These are phyloP conservation scores for Apolygus lucorum DNA, from an alignment of 1,140 invertebrate species.

Conservation along the genomic window DNA sequence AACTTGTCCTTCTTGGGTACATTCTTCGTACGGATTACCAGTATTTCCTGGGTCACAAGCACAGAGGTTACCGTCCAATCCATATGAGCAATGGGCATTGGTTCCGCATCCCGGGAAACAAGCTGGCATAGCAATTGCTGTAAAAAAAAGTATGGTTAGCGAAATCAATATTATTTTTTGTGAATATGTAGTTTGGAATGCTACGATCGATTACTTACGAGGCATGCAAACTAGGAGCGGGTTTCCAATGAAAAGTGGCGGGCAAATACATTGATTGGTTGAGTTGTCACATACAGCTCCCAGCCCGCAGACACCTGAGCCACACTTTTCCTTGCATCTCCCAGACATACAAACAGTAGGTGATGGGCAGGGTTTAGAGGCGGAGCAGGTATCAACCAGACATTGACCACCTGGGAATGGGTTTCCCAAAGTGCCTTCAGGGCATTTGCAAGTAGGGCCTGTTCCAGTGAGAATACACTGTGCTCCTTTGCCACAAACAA, in stretches of 20 bases:
- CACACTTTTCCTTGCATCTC: slow-evolving; percentile 74
- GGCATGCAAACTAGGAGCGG: slow-evolving; percentile 82
- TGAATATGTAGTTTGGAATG: background rate
- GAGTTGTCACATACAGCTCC: slow-evolving; percentile 69
- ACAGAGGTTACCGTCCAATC: slow-evolving; percentile 56
- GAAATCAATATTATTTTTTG: background rate
- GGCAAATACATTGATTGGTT: slow-evolving; percentile 75
- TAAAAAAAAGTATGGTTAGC: slow-evolving; percentile 36
- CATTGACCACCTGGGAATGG: slow-evolving; percentile 82
- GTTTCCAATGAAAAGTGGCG: slow-evolving; percentile 79
- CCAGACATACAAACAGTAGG: slow-evolving; percentile 74
- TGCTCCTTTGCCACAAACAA: slow-evolving; percentile 70
- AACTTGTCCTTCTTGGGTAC: slow-evolving; percentile 53
- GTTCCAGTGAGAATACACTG: slow-evolving; percentile 76
- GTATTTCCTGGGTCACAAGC: slow-evolving; percentile 72
- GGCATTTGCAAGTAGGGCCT: slow-evolving; percentile 79
- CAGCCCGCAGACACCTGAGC: slow-evolving; percentile 69
- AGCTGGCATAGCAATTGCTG: slow-evolving; percentile 63
- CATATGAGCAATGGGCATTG: slow-evolving; percentile 82
- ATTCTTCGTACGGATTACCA: slow-evolving; percentile 80
- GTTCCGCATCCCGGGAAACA: slow-evolving; percentile 70
- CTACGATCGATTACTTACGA: slow-evolving; percentile 52
- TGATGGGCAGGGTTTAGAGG: slow-evolving; percentile 60
- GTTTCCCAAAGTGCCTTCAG: slow-evolving; percentile 75
- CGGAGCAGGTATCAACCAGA: slow-evolving; percentile 66